Conservation (phyloP, 2,888 invertebrate species). For the Elgonia sp. region DNA sequence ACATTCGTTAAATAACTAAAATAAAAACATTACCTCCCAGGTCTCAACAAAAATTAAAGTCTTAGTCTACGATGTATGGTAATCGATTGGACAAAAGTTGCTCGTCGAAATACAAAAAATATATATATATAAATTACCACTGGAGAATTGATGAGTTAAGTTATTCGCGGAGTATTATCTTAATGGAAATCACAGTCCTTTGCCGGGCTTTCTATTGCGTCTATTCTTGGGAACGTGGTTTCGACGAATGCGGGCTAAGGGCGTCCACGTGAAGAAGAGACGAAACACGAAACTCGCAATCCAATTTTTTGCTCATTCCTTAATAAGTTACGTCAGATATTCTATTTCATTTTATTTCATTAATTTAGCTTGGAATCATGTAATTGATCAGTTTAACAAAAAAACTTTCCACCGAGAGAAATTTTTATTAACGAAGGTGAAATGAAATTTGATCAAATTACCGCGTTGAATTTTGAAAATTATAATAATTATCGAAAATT, state of each 20-base stretch:
- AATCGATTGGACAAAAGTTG: no score
- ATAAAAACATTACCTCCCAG: not conserved
- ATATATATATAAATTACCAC: slow-evolving; percentile 61
- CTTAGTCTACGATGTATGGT: no score
- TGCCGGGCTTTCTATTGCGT: no score
- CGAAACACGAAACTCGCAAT: slow-evolving; percentile 33
- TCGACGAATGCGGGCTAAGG: no score
- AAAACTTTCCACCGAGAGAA: no score
- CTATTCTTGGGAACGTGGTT: no score
- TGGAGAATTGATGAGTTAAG: slow-evolving; percentile 57
- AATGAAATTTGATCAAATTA: no score
- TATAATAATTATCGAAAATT: no score
- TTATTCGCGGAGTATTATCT: slow-evolving; percentile 67
- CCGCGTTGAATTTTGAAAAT: no score
- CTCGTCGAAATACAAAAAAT: slow-evolving; percentile 3
- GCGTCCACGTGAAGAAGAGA: not conserved
- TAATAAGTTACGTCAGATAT: slow-evolving; percentile 18
- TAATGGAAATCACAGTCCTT: slow-evolving; percentile 55
- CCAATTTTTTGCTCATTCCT: slow-evolving; percentile 6
- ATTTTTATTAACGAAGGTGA: no score
- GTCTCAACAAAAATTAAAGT: no score
- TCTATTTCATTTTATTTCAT: slow-evolving; percentile 2
- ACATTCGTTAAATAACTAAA: slow-evolving; percentile 14
- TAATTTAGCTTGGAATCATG: not conserved
- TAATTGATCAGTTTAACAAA: not conserved